Evolutionary conservation across 2,888 invertebrate genomes (phyloP), one percentile per base, ranked within the genome.

Genomic region (Euspilapteryx auroguttella): DNA sequence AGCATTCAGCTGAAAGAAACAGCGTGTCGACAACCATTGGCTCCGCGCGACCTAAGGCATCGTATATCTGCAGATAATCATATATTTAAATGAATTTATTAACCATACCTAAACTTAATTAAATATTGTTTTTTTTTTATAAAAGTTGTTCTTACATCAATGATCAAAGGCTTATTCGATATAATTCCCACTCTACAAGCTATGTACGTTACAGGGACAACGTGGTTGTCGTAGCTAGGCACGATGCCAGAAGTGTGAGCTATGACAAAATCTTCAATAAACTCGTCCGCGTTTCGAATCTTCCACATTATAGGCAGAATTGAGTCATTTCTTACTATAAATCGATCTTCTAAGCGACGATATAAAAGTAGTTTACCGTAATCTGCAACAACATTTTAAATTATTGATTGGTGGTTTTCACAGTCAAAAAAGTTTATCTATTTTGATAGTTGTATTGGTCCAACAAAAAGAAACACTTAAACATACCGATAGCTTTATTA

Each of bases 331-430:
- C 58, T 71, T 12, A 84, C 52, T 25, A 61, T 75, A 24, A 82
- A 52, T 32, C 55, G 61, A 33, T 73, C 71, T 20, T 56, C 68
- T 40, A 66, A 73, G 24, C 63, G 63, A 25, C 73, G 63, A 36
- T 79, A 66, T 1, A 83, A 45, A 20, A 82, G 49, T 12, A 76
- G 56, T 32, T 76, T 76, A n/a, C 79, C 80, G 32, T 82, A 83
- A 29, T 63, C 58, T 49, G 71, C 32, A 49, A 40, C 32, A 32
- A 12, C 26, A 14, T 8, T 20, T n/a, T 10, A 24, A 8, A 20
- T 21, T n/a, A 36, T 41, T 45, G 43, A 73, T 73, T 71, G 24
- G 73, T 69, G 2, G 32, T 25, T 44, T 71, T 73, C 25, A 54
- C 55, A 9, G 57, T 34, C 2, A 73, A 73, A 14, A 75, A 40